A percentile compares a stretch with the other conserved stretches of the same genome.
These are phyloP conservation scores for Erythrocercus mccallii DNA, from an alignment of 2,113 vertebrate species.

Conservation along the genomic window DNA sequence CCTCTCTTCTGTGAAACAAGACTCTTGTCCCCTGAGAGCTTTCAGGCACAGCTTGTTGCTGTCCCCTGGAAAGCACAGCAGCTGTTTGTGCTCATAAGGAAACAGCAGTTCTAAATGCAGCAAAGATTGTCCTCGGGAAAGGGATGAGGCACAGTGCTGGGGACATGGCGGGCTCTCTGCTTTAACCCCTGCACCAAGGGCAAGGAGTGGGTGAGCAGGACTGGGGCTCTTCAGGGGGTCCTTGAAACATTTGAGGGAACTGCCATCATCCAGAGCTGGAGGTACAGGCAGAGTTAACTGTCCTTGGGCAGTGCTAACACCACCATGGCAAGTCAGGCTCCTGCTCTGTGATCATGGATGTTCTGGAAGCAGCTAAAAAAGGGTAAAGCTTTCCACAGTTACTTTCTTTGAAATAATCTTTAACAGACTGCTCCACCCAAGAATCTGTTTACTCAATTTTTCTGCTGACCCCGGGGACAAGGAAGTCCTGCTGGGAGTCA, in stretches of 20 bases:
- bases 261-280: neutral
- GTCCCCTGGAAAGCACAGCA: neutral
- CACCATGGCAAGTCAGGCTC: neutral
- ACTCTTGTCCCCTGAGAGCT: neutral
- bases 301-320: neutral
- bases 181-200: neutral
- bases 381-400: neutral
- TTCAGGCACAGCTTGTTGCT: neutral
- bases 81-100: neutral
- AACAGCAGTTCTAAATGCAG: neutral
- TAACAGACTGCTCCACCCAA: neutral
- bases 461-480: rapidly evolving
- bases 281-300: neutral
- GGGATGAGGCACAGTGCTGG: neutral
- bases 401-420: neutral
- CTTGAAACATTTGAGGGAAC: neutral
- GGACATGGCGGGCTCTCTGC: neutral
- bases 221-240: neutral
- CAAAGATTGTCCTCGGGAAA: neutral
- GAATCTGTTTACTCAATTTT: neutral
- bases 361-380: neutral
- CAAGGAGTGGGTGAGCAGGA: neutral
- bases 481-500: neutral
- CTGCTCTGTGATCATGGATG: neutral
- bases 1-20: neutral